Conservation (phyloP, 2,888 invertebrate species). For the Ommatoiulus sabulosus region DNA sequence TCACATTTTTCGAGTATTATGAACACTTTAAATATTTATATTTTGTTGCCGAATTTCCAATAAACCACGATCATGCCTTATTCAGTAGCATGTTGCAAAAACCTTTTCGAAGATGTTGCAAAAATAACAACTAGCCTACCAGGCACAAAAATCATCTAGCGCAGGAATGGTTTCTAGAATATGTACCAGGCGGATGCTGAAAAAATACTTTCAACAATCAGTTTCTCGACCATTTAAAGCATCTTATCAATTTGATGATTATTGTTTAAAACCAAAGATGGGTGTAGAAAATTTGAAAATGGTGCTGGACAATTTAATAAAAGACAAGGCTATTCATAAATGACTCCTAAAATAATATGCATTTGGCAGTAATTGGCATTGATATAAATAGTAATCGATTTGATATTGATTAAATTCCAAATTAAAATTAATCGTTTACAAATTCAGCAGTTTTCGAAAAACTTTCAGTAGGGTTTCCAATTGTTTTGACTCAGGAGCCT, state of each 20-base stretch:
- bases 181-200: not conserved
- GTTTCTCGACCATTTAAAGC: not conserved
- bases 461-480: too few relatives aligned
- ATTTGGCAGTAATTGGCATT: too few relatives aligned
- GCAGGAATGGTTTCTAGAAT: not conserved
- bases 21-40: slow-evolving; percentile 43
- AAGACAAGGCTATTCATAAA: too few relatives aligned
- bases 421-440: too few relatives aligned
- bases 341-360: too few relatives aligned
- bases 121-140: not conserved
- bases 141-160: not conserved
- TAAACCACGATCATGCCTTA: slow-evolving; percentile 40
- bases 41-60: slow-evolving; percentile 29
- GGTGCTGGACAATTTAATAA: too few relatives aligned
- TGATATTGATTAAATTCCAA: too few relatives aligned
- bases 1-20: slow-evolving; percentile 16
- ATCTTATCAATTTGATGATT: not conserved
- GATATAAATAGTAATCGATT: too few relatives aligned
- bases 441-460: too few relatives aligned
- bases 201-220: not conserved
- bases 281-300: too few relatives aligned
- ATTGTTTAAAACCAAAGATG: not conserved
- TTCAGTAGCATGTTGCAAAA: slow-evolving; percentile 4
- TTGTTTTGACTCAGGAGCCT: too few relatives aligned
- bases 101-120: not conserved